Percentiles rank a stretch among this genome's conserved stretches.
These are phyloP conservation scores for Eurosta solidaginis DNA, from an alignment of 1,140 invertebrate species.

Conservation along the genomic window DNA sequence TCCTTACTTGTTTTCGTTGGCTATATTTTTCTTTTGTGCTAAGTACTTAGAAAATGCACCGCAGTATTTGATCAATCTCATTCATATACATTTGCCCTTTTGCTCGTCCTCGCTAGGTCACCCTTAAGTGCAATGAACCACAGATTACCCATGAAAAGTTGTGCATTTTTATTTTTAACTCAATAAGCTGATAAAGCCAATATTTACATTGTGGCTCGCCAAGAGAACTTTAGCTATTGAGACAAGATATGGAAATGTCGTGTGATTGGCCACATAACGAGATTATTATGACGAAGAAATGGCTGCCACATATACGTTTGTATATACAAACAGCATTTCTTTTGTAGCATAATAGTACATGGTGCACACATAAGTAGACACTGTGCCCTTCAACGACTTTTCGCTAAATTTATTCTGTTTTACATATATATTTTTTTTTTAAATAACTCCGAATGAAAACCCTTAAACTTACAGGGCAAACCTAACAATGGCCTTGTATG, in stretches of 20 bases:
- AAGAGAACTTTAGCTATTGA: neutral
- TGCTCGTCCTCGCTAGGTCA: neutral
- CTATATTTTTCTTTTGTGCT: too few species aligned
- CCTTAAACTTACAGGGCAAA: too few species aligned
- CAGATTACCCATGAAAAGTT: constrained; percentile 11
- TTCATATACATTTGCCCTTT: neutral
- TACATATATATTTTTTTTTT: too few species aligned
- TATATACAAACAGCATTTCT: neutral
- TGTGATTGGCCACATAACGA: neutral
- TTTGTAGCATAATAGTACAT: neutral
- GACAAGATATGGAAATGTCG: neutral
- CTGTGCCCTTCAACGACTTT: constrained; percentile 5
- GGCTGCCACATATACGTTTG: neutral
- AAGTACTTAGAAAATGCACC: too few species aligned
- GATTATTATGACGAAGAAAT: neutral
- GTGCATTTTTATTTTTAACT: neutral
- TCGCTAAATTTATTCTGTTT: too few species aligned
- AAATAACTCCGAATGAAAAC: too few species aligned
- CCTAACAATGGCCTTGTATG: too few species aligned
- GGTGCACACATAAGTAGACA: neutral
- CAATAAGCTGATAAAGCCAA: neutral
- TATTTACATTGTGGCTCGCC: neutral
- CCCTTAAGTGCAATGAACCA: neutral
- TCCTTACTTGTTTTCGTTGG: too few species aligned
- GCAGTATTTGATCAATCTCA: neutral